Percentiles rank a stretch among this genome's conserved stretches.
These are phyloP conservation scores for Idris sp. DNA, from an alignment of 1,140 invertebrate genomes.

Conservation along the genomic window DNA sequence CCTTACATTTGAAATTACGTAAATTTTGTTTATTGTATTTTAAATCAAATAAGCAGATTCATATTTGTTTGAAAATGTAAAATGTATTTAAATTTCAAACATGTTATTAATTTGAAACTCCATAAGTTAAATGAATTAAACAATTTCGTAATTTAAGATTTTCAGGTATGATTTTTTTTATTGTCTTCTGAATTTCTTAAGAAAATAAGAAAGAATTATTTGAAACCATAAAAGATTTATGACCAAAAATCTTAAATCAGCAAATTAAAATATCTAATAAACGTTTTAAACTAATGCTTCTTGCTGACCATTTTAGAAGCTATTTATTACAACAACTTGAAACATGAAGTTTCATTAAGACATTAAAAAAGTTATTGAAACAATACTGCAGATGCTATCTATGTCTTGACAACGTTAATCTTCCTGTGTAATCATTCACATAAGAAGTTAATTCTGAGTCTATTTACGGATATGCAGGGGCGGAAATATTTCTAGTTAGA, in stretches of 20 bases:
- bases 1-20: constrained; percentile 28
- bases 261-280: constrained; percentile 4
- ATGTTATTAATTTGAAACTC: too few species aligned
- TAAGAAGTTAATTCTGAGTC: constrained; percentile 16
- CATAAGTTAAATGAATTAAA: too few species aligned
- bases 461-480: constrained; percentile 40
- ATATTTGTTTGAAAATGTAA: too few species aligned
- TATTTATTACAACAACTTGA: constrained; percentile 15
- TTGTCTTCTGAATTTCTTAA: neutral
- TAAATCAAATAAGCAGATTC: neutral
- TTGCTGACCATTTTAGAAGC: constrained; percentile 5
- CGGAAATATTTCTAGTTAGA: constrained; percentile 31
- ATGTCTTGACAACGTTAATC: constrained; percentile 16
- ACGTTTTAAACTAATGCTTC: constrained; percentile 4
- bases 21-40: constrained; percentile 33
- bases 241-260: constrained; percentile 5
- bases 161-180: too few species aligned
- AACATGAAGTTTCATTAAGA: constrained; percentile 34
- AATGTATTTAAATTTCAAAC: too few species aligned
- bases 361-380: constrained; percentile 26
- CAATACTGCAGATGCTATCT: constrained; percentile 20
- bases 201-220: constrained; percentile 6
- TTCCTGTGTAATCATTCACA: constrained; percentile 21
- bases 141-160: too few species aligned
- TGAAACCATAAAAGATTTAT: constrained; percentile 18